Evolutionary conservation across 2,797 vertebrate species (phyloP), one percentile per base, ranked within the genome.

Genomic region (Rhincodon typus): DNA sequence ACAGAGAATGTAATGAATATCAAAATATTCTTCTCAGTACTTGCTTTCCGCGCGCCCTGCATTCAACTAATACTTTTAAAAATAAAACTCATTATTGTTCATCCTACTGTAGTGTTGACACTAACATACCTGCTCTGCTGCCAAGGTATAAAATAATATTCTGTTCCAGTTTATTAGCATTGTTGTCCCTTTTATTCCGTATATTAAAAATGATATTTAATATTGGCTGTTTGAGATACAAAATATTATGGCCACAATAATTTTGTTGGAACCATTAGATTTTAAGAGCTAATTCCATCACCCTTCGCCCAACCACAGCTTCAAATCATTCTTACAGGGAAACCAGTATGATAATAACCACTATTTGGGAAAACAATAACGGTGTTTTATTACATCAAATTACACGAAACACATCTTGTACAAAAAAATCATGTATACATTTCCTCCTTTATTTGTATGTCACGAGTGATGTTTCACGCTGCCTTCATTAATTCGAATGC

Each of bases 401-500:
- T 57, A 95, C 94, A 95, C 94, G 72, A 95, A 95, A 95, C 94
- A 77, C 74, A 95, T 77, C 94, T 53, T 69, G 70, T 95, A 95
- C 70, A 77, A 95, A 74, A 94, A 99, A 99, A 99, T 99, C 99
- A 99, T 99, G 98, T 99, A 99, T 98, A 98, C 97, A 98, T 98
- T 98, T 98, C 99, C 99, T 99, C 99, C 99, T 99, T 99, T 99
- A 99, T 99, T 99, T 98, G 98, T 98, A 99, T 99, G 99, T 99
- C 99, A 99, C 99, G 99, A 99, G 98, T 99, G 99, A 99, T 99
- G 99, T 99, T 98, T 98, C 98, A 98, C 98, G 98, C 98, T 98
- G 98, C 98, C 98, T 99, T 98, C 98, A 98, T 98, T 99, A 99
- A 99, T 99, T 99, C 99, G 99, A 99, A 99, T 99, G 99, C 99